phyloP scores from a whole-genome alignment of 2,797 vertebrate genomes.

The Hyperoplus lanceolatus region DNA sequence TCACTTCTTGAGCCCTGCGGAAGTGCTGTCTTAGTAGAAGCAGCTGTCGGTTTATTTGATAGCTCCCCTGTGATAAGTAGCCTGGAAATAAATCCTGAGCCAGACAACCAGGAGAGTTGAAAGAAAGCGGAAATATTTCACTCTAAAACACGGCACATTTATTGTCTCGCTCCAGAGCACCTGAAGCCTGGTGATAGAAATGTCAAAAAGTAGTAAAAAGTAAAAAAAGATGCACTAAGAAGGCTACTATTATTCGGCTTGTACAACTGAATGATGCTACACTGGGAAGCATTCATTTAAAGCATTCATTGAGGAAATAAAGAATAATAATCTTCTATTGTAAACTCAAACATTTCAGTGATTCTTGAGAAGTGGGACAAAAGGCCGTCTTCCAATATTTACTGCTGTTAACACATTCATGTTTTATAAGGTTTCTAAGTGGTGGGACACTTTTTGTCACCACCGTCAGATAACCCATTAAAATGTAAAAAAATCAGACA shows the following conservation, averaged over 20 bases:
- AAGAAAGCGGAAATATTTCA: conserved; percentile 37
- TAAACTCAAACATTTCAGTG: conserved; percentile 22
- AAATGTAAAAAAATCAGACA: too few species aligned
- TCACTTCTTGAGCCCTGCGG: conserved; percentile 27
- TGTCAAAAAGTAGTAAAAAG: not conserved
- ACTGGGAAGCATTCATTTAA: not conserved
- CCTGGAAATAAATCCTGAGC: conserved; percentile 31
- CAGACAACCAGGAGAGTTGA: conserved; percentile 35
- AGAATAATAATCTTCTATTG: conserved; percentile 23
- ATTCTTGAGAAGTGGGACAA: conserved; percentile 5
- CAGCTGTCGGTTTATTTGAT: conserved; percentile 52
- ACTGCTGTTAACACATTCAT: too few species aligned
- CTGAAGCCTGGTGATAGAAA: conserved; percentile 12
- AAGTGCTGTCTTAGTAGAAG: conserved; percentile 65
- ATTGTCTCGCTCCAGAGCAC: conserved; percentile 19
- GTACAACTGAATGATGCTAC: not conserved
- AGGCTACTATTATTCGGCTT: not conserved
- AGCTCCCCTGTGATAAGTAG: conserved; percentile 53
- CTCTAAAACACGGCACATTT: not conserved
- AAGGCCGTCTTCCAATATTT: too few species aligned
- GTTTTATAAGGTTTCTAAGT: too few species aligned
- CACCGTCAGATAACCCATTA: too few species aligned
- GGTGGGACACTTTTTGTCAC: too few species aligned
- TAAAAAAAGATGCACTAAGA: conserved; percentile 4
- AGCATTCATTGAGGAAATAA: conserved; percentile 15